Evolutionary conservation across 2,797 vertebrate species (phyloP).

Genomic region (Coracias cyanogaster): DNA sequence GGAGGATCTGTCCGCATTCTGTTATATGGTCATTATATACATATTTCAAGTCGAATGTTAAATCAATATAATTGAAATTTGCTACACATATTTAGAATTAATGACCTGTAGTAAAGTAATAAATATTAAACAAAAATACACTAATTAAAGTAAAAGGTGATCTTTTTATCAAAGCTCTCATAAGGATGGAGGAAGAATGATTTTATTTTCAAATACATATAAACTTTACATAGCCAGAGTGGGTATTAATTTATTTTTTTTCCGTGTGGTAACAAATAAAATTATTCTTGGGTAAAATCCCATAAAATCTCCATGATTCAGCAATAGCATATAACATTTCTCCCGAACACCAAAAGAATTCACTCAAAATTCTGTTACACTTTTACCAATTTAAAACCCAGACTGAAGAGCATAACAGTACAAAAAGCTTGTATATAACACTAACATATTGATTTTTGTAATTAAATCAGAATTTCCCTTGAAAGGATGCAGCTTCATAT

Average conservation of each 20-base stretch:
- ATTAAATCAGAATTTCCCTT: neutral
- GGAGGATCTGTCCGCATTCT: neutral
- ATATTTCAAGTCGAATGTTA: neutral
- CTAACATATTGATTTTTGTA: neutral
- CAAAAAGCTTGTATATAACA: neutral
- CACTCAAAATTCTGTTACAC: neutral
- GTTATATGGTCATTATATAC: neutral
- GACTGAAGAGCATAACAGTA: neutral
- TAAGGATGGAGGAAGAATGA: neutral
- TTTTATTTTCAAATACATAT: neutral
- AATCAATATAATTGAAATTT: neutral
- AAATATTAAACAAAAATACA: neutral
- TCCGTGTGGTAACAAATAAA: neutral
- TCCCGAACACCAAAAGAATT: neutral
- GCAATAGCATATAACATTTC: neutral
- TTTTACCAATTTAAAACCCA: neutral
- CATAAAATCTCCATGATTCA: neutral
- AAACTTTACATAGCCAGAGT: neutral
- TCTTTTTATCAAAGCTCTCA: neutral
- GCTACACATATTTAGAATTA: neutral
- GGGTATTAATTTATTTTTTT: neutral
- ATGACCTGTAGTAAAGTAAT: neutral
- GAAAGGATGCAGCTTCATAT: neutral
- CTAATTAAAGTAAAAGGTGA: neutral
- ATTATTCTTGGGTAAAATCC: neutral